These are phyloP conservation scores for Pyrgus malvae DNA, from an alignment of 2,888 invertebrate species.

Conservation along the genomic window DNA sequence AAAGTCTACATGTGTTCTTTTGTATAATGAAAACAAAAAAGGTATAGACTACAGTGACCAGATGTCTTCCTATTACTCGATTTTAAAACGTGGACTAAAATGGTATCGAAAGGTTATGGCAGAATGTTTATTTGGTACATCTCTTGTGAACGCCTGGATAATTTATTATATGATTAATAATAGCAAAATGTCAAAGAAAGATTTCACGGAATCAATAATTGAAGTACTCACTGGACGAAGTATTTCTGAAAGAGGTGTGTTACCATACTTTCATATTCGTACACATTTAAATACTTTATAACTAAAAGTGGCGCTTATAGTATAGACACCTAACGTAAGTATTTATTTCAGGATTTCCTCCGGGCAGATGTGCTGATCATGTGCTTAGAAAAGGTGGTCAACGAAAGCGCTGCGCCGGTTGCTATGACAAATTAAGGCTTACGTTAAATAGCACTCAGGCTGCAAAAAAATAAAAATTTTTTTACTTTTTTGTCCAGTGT, in stretches of 20 bases:
- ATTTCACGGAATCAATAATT: constrained; percentile 29
- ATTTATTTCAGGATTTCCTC: background rate
- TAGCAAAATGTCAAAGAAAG: constrained; percentile 24
- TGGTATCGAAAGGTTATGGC: constrained; percentile 29
- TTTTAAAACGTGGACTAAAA: constrained; percentile 28
- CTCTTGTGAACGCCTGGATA: constrained; percentile 29
- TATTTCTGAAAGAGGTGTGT: background rate
- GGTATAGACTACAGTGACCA: constrained; percentile 33
- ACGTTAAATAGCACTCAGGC: no score
- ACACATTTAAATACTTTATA: background rate
- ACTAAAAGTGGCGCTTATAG: background rate
- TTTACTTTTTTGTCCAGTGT: no score
- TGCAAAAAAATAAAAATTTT: no score
- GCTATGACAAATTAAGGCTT: background rate
- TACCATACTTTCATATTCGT: background rate
- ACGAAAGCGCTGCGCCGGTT: background rate
- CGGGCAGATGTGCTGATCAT: no score
- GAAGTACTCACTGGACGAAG: constrained; percentile 26
- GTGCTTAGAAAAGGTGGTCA: background rate
- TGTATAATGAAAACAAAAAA: constrained; percentile 33
- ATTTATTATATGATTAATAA: constrained; percentile 24
- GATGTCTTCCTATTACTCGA: constrained; percentile 35
- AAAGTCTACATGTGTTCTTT: constrained; percentile 28
- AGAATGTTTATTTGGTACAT: constrained; percentile 29
- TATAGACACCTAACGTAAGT: background rate